Evolutionary conservation across 2,797 vertebrate genomes (phyloP).

Genomic region (Catharus ustulatus): DNA sequence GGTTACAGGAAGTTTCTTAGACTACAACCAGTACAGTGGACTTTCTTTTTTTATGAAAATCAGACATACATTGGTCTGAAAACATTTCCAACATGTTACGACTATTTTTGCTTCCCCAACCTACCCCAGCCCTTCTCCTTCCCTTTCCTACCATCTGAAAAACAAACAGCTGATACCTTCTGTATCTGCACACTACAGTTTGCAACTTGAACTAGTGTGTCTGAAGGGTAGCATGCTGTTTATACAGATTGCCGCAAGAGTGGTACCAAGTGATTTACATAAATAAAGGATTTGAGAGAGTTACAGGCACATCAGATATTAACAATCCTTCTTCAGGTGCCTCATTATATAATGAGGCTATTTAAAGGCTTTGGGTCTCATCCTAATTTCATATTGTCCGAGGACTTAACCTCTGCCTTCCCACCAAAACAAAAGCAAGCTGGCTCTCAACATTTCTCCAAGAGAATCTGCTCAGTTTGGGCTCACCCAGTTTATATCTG

Average conservation of each 20-base stretch:
- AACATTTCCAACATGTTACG: neutral
- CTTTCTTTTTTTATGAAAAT: slow-evolving; percentile 39
- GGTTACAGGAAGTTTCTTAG: slow-evolving; percentile 51
- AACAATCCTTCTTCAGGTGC: neutral
- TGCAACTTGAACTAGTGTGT: neutral
- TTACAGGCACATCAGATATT: neutral
- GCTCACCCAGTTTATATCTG: neutral
- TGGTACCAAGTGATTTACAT: neutral
- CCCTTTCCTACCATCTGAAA: neutral
- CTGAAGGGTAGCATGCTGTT: neutral
- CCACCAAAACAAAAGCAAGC: neutral
- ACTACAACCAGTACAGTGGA: slow-evolving; percentile 29
- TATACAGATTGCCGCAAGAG: neutral
- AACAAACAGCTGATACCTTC: neutral
- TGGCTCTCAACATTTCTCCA: neutral
- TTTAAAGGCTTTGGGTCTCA: neutral
- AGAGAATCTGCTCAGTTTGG: slow-evolving; percentile 14
- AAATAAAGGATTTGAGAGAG: neutral
- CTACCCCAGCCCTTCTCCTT: neutral
- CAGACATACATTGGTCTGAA: neutral
- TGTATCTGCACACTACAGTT: neutral
- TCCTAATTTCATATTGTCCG: neutral
- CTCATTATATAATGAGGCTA: neutral
- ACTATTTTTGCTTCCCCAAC: neutral
- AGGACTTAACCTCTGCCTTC: neutral